Base-by-base conservation (phyloP, 2,888 invertebrate genomes). In the Diaprepes abbreviatus region DNA sequence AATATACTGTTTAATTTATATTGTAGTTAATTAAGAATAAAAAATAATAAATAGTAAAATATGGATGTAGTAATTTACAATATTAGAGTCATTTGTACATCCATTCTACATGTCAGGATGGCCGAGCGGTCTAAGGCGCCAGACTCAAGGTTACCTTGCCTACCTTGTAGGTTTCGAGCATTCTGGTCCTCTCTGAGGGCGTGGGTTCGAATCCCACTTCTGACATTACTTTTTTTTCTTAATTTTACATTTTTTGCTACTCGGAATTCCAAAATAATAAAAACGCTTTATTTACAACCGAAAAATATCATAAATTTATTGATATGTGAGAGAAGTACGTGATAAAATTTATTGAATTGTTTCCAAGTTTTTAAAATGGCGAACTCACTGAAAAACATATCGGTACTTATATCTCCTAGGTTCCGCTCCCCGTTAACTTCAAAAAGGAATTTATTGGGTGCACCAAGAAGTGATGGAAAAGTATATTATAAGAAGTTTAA, bases 51-150 rank as follows among this genome's bases (percentile, higher is more conserved):
- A n/a, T n/a, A n/a, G n/a, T n/a, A n/a, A n/a, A n/a, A n/a, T n/a
- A n/a, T n/a, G n/a, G n/a, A n/a, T n/a, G n/a, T n/a, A n/a, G n/a
- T n/a, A n/a, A n/a, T n/a, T n/a, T n/a, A n/a, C n/a, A n/a, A n/a
- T n/a, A n/a, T n/a, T n/a, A n/a, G n/a, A n/a, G 9, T 0, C 43
- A 7, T 19, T 43, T 43, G 0, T 10, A 19, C 2, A 3, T 6
- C 1, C 1, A 45, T 6, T 1, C 1, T 2, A 10, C 17, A 74
- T 77, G 91, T 92, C 91, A 92, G 91, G 91, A 92, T 92, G 92
- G 91, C 91, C 91, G 91, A 93, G 92, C 91, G 93, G 93, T 93
- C 93, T 92, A 93, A 93, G 93, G 93, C 93, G 93, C 88, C 81
- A 81, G 81, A 81, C 81, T 80, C 81, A 81, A 81, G 81, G 79